Percentiles rank a stretch among this genome's conserved stretches.
Evolutionary conservation across 2,113 vertebrate genomes (phyloP).

Genomic region (Thermophis baileyi): DNA sequence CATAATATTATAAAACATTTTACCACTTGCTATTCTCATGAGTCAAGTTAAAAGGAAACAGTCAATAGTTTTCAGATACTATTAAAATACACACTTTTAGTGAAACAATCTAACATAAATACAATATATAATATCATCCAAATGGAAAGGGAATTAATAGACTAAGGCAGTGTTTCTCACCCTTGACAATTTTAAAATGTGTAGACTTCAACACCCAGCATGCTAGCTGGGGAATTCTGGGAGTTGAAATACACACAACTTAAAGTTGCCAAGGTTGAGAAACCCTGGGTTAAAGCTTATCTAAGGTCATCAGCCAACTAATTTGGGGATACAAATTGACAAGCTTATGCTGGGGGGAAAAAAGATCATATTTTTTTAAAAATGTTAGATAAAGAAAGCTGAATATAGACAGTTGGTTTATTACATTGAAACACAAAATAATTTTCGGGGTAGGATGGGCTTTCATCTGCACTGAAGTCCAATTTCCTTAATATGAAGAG

Average conservation of each 20-base stretch:
- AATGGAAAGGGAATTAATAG: neutral
- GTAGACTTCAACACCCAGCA: neutral
- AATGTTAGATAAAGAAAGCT: neutral
- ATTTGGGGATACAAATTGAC: neutral
- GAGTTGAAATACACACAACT: neutral
- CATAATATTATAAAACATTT: neutral
- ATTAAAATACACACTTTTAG: neutral
- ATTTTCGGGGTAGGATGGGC: neutral
- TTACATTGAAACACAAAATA: neutral
- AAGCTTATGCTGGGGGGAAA: neutral
- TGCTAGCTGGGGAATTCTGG: neutral
- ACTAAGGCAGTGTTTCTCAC: neutral
- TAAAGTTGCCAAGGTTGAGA: neutral
- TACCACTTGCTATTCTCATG: neutral
- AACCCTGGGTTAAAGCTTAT: neutral
- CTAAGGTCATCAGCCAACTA: neutral
- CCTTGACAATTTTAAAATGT: neutral
- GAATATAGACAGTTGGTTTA: neutral
- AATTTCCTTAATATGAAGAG: neutral
- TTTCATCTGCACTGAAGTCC: neutral
- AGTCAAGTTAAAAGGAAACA: neutral
- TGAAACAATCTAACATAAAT: neutral
- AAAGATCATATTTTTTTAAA: neutral
- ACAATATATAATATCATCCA: neutral
- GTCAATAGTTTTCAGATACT: neutral